A percentile compares a stretch with the other conserved stretches of the same genome.
These are phyloP conservation scores for Brenthis hecate DNA, from an alignment of 2,888 invertebrate genomes.

Conservation along the genomic window DNA sequence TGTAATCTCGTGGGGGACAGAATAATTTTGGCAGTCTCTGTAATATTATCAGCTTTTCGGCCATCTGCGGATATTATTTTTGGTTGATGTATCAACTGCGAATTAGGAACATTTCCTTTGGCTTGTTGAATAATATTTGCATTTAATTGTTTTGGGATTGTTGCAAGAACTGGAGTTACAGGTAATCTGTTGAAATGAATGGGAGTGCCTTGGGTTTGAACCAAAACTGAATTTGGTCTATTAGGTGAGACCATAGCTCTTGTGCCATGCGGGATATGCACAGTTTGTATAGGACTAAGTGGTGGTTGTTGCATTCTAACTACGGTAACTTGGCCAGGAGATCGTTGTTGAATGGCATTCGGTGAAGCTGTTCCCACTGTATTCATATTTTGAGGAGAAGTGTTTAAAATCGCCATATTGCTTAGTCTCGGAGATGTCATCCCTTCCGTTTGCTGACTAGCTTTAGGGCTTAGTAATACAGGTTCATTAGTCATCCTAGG, in stretches of 20 bases:
- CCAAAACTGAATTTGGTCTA: slow-evolving; percentile 72
- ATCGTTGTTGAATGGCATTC: slow-evolving; percentile 66
- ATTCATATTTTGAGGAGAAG: slow-evolving; percentile 66
- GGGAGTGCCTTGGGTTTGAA: slow-evolving; percentile 72
- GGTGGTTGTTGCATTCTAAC: slow-evolving; percentile 79
- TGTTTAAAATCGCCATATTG: slow-evolving; percentile 68
- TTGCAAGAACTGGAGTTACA: slow-evolving; percentile 81
- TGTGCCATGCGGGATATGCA: slow-evolving; percentile 67
- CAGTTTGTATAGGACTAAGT: slow-evolving; percentile 70
- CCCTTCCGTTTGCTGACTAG: slow-evolving; percentile 61
- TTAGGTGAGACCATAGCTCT: slow-evolving; percentile 74
- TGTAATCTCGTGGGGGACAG: slow-evolving; percentile 67
- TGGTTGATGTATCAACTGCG: slow-evolving; percentile 61
- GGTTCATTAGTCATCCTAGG: slow-evolving; percentile 69
- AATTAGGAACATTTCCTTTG: slow-evolving; percentile 56
- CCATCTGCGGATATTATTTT: slow-evolving; percentile 64
- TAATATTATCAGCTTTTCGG: slow-evolving; percentile 60
- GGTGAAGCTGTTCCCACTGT: slow-evolving; percentile 66
- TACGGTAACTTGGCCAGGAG: slow-evolving; percentile 76
- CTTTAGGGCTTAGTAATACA: slow-evolving; percentile 71
- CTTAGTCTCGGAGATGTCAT: slow-evolving; percentile 67
- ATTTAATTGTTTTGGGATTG: slow-evolving; percentile 82
- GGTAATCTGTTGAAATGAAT: slow-evolving; percentile 81
- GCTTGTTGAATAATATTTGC: slow-evolving; percentile 71
- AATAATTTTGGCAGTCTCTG: slow-evolving; percentile 69